Evolutionary conservation across 2,113 vertebrate genomes (phyloP).

Genomic region (Talpa occidentalis): DNA sequence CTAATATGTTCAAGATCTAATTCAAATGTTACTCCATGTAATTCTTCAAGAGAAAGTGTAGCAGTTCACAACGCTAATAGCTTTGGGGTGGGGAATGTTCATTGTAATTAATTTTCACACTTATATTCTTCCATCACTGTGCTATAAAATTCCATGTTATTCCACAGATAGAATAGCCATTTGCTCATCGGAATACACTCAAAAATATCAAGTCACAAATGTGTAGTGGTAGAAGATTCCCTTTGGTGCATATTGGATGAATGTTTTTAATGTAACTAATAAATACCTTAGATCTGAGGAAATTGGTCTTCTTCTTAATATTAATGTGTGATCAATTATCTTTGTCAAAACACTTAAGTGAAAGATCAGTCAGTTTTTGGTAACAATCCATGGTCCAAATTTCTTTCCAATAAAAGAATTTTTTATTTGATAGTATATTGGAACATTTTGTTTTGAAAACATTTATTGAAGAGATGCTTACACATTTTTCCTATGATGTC

Average conservation of each 20-base stretch:
- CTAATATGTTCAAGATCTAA: background rate
- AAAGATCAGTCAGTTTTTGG: background rate
- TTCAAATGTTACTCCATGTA: background rate
- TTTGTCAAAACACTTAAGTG: background rate
- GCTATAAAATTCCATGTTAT: background rate
- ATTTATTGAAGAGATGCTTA: background rate
- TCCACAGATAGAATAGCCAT: background rate
- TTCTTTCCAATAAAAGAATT: background rate
- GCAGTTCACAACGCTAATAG: background rate
- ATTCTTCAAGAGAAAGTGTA: background rate
- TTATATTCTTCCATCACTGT: background rate
- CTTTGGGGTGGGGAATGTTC: background rate
- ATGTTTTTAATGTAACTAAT: background rate
- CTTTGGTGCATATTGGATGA: background rate
- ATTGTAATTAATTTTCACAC: background rate
- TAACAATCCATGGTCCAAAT: background rate
- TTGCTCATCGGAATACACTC: conserved; percentile 7
- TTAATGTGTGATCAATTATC: background rate
- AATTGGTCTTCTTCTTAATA: conserved; percentile 3
- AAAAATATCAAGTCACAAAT: conserved; percentile 19
- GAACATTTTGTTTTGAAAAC: background rate
- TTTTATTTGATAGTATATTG: background rate
- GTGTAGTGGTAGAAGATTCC: background rate
- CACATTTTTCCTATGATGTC: background rate
- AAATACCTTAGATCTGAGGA: background rate